phyloP scores from a whole-genome alignment of 2,797 vertebrate species.

The Dendrocincla tyrannina region DNA sequence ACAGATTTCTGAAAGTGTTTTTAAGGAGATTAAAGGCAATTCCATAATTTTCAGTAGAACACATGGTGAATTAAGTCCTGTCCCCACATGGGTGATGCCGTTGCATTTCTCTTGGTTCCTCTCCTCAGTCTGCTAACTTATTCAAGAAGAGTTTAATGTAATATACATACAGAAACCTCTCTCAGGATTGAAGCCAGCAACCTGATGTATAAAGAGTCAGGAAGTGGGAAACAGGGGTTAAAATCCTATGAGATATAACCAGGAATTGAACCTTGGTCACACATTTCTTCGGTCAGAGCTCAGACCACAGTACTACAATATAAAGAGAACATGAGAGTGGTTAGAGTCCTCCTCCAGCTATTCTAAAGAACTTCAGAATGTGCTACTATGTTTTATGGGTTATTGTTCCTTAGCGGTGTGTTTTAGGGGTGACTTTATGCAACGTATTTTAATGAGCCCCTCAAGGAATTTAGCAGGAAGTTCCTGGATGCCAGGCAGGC shows the following conservation, averaged over 20 bases:
- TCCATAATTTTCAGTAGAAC: not conserved
- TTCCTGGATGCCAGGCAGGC: not conserved
- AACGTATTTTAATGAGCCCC: not conserved
- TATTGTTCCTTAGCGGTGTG: not conserved
- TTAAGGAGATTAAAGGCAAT: not conserved
- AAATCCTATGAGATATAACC: not conserved
- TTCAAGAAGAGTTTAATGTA: not conserved
- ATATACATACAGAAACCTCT: not conserved
- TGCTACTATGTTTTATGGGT: not conserved
- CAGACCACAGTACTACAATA: not conserved
- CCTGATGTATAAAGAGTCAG: not conserved
- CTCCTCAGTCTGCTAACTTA: not conserved
- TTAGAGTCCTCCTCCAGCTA: not conserved
- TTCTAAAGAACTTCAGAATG: not conserved
- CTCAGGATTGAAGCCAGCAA: not conserved
- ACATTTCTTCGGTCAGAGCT: not conserved
- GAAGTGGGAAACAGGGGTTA: not conserved
- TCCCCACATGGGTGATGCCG: not conserved
- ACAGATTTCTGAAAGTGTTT: not conserved
- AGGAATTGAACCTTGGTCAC: not conserved
- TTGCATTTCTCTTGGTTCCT: not conserved
- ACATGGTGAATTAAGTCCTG: not conserved
- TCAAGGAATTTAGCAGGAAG: not conserved
- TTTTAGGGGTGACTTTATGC: not conserved
- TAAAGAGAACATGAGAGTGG: not conserved